phyloP scores from a whole-genome alignment of 2,888 invertebrate species.

The Melipona bicolor region DNA sequence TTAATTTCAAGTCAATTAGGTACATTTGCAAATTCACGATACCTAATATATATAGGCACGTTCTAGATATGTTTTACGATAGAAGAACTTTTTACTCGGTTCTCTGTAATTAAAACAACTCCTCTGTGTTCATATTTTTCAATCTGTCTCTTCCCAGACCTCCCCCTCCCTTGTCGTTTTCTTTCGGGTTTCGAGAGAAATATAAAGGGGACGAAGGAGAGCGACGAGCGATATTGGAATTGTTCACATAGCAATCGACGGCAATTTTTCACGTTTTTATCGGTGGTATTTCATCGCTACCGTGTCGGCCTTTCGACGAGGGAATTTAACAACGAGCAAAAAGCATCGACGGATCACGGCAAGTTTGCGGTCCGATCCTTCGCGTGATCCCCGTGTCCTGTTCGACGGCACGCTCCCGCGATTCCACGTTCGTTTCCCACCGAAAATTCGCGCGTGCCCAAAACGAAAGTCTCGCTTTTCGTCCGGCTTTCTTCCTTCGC shows the following conservation, averaged over 20 bases:
- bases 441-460: slow-evolving; percentile 55
- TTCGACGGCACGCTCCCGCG: slow-evolving; percentile 73
- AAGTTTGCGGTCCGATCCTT: slow-evolving; percentile 70
- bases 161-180: too few species aligned
- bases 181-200: neutral
- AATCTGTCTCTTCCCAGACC: neutral
- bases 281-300: slow-evolving; percentile 21
- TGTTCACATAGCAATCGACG: slow-evolving; percentile 1
- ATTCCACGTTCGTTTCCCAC: slow-evolving; percentile 61
- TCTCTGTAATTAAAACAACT: slow-evolving; percentile 11
- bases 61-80: too few species aligned
- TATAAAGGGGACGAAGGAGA: neutral
- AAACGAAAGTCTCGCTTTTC: slow-evolving; percentile 16
- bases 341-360: slow-evolving; percentile 43
- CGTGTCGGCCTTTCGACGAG: slow-evolving; percentile 37
- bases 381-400: slow-evolving; percentile 72
- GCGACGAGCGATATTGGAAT: slow-evolving; percentile 3
- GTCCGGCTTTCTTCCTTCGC: neutral
- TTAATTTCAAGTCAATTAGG: too few species aligned
- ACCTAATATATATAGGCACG: too few species aligned
- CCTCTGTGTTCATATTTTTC: neutral
- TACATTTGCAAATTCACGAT: too few species aligned
- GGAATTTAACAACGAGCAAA: slow-evolving; percentile 45
- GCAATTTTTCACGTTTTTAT: slow-evolving; percentile 6
- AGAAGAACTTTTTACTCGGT: too few species aligned